phyloP scores from a whole-genome alignment of 1,140 invertebrate genomes.

The Drosophila dunni region DNA sequence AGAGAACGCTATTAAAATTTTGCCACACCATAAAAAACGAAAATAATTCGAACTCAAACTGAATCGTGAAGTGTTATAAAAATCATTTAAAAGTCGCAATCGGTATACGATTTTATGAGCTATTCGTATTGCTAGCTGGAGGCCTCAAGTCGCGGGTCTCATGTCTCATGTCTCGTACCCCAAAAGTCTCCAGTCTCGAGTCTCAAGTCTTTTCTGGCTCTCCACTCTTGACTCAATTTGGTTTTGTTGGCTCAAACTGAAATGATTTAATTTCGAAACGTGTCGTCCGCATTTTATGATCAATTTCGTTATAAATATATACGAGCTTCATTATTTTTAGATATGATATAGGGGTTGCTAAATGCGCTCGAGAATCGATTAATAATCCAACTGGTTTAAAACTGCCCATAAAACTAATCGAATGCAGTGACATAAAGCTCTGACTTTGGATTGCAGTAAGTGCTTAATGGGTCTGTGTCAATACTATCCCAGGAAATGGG shows the following conservation, averaged over 20 bases:
- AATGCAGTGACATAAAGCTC: not conserved
- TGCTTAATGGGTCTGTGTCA: too few species aligned
- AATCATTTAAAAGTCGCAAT: conserved; percentile 75
- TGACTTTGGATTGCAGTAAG: not conserved
- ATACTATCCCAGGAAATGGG: too few species aligned
- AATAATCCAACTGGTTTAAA: conserved; percentile 14
- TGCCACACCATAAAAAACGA: conserved; percentile 73
- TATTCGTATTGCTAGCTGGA: conserved; percentile 8
- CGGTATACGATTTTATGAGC: conserved; percentile 49
- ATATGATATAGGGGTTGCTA: conserved; percentile 38
- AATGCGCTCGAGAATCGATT: conserved; percentile 12
- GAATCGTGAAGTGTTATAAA: conserved; percentile 73
- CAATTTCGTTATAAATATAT: conserved; percentile 72
- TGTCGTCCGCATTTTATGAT: conserved; percentile 74
- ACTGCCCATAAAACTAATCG: not conserved
- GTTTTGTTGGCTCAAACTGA: conserved; percentile 51
- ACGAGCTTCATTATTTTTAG: conserved; percentile 14
- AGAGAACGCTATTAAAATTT: conserved; percentile 72
- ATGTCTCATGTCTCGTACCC: too few species aligned
- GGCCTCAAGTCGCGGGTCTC: conserved; percentile 1
- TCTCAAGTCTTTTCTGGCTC: not conserved
- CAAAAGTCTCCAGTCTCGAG: too few species aligned
- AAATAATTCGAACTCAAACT: conserved; percentile 6
- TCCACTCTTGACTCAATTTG: not conserved
- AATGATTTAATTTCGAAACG: conserved; percentile 84